Conservation (phyloP, 2,113 vertebrate genomes). For the Coryphaenoides rupestris region DNA sequence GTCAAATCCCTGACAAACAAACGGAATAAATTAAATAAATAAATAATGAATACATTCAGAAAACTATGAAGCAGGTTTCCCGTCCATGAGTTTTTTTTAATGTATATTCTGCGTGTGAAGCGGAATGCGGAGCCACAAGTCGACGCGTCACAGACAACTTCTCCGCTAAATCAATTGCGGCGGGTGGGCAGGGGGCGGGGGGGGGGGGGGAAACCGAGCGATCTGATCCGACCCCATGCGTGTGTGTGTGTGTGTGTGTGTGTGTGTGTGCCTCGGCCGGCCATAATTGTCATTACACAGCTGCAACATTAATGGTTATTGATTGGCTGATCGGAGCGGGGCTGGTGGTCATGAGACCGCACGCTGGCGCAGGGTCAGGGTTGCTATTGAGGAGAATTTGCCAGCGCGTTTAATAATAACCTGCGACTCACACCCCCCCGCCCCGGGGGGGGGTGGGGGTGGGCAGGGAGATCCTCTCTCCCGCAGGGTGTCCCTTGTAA, state of each 20-base stretch:
- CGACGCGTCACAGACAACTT: slow-evolving; percentile 29
- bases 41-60: no score
- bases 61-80: no score
- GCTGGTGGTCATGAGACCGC: slow-evolving; percentile 48
- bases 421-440: neutral
- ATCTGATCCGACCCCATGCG: slow-evolving; percentile 21
- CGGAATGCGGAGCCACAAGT: neutral
- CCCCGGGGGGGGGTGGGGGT: slow-evolving; percentile 17
- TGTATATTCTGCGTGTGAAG: no score
- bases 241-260: no score
- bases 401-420: slow-evolving; percentile 11
- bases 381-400: neutral
- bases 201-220: slow-evolving; percentile 26
- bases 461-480: slow-evolving; percentile 14
- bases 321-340: slow-evolving; percentile 38
- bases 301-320: slow-evolving; percentile 41
- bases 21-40: no score
- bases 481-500: neutral
- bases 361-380: slow-evolving; percentile 19
- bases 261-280: slow-evolving; percentile 32
- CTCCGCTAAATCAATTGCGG: slow-evolving; percentile 39
- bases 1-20: no score
- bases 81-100: no score
- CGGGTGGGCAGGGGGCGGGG: no score
- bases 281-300: slow-evolving; percentile 47